phyloP scores from a whole-genome alignment of 2,888 invertebrate species.

The Nycteola revayana region DNA sequence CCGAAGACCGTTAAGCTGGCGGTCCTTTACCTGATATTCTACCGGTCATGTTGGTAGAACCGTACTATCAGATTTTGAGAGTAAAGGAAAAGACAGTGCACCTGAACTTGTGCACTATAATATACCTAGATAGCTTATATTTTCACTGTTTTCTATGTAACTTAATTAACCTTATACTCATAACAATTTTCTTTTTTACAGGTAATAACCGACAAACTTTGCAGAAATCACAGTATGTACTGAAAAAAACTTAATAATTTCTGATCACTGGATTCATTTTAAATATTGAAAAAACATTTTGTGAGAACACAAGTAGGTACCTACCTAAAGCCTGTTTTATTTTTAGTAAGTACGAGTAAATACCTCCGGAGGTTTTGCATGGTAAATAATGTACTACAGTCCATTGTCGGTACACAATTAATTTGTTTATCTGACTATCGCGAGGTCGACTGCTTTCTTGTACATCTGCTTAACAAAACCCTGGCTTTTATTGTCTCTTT shows the following conservation, averaged over 20 bases:
- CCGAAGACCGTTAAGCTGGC: too few species aligned
- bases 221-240: background rate
- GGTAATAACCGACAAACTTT: slow-evolving; percentile 4
- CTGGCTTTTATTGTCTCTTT: slow-evolving; percentile 33
- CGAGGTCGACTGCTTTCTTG: slow-evolving; percentile 55
- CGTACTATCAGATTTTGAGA: too few species aligned
- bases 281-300: too few species aligned
- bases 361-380: too few species aligned
- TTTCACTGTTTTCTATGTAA: background rate
- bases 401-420: slow-evolving; percentile 42
- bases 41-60: too few species aligned
- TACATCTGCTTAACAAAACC: slow-evolving; percentile 44
- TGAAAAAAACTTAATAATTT: too few species aligned
- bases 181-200: slow-evolving; percentile 2
- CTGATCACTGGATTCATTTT: too few species aligned
- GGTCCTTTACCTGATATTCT: too few species aligned
- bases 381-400: slow-evolving; percentile 29
- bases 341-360: too few species aligned
- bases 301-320: background rate
- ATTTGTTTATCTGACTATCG: slow-evolving; percentile 53
- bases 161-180: background rate
- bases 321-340: slow-evolving; percentile 12
- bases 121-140: too few species aligned
- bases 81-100: too few species aligned
- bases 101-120: too few species aligned